These are phyloP conservation scores for Drosophila ironensis DNA, from an alignment of 1,140 invertebrate genomes.

Conservation along the genomic window DNA sequence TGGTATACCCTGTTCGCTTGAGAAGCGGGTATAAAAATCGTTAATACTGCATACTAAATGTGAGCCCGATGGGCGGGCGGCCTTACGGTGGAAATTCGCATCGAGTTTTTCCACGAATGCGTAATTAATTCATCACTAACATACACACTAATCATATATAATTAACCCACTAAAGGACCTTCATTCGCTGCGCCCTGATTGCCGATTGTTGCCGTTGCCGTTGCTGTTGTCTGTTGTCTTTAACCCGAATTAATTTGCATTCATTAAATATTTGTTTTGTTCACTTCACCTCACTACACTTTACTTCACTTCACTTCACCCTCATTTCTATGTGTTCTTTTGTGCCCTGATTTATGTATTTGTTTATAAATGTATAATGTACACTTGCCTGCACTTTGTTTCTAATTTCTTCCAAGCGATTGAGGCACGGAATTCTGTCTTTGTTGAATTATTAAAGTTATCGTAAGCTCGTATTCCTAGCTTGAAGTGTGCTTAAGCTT, in stretches of 20 bases:
- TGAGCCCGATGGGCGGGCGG: neutral
- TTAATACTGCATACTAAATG: constrained; percentile 17
- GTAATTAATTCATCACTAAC: constrained; percentile 32
- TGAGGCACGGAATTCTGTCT: too few relatives aligned
- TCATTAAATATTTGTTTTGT: constrained; percentile 21
- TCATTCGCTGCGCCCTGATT: constrained; percentile 35
- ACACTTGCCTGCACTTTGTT: too few relatives aligned
- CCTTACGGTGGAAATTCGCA: constrained; percentile 4
- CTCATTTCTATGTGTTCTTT: neutral
- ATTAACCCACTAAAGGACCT: constrained; percentile 32
- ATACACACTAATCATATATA: constrained; percentile 15
- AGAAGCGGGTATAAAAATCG: neutral
- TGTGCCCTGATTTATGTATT: constrained; percentile 2
- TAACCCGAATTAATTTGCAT: constrained; percentile 31
- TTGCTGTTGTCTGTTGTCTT: constrained; percentile 15
- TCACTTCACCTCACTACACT: neutral
- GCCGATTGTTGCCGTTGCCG: constrained; percentile 12
- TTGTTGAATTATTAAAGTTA: too few relatives aligned
- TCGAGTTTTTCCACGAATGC: constrained; percentile 8
- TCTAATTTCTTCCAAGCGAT: too few relatives aligned
- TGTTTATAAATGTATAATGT: too few relatives aligned
- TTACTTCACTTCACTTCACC: neutral
- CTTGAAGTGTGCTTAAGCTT: too few relatives aligned
- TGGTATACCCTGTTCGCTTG: too few relatives aligned
- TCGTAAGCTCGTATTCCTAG: too few relatives aligned